Evolutionary conservation across 2,888 invertebrate genomes (phyloP), one percentile per base, ranked within the genome.

Genomic region (Xestia xanthographa): DNA sequence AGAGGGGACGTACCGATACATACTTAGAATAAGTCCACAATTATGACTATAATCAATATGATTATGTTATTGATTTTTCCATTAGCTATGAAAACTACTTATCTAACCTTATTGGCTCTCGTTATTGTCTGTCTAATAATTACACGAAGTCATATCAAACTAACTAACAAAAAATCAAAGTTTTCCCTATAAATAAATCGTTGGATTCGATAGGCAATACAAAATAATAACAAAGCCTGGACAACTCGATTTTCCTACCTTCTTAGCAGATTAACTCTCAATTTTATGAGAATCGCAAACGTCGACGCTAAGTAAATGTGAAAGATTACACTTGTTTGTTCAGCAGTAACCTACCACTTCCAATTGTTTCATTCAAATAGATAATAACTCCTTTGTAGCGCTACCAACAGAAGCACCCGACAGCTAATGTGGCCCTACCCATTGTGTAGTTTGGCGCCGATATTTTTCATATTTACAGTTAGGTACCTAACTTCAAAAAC

Each of bases 381-480:
- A 29, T 50, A 72, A 12, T 67, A 70, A n/a, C n/a, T 48, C 5
- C 72, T 79, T 83, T 83, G 80, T 71, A 65, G 34, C 76, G 56
- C 58, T 67, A 66, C 34, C 53, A 43, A 73, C 78, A 82, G 71
- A 74, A 84, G 79, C 73, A 70, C 11, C 38, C 67, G 63, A 67
- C 66, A 34, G 58, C 58, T 63, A 38, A 77, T 73, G 62, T 77
- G 26, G 45, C 73, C 58, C 17, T 62, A 62, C 17, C 50, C 22
- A 66, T 79, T 86, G 67, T 84, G 11, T 75, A 70, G 75, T 34
- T 38, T 70, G 80, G 74, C 75, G 79, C 80, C 79, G 66, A 77
- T 76, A 86, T 83, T 86, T 67, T 77, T 67, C 65, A 63, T 65
- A 65, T 74, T 77, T 62, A 79, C 83, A 67, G 77, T 76, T 82